Evolutionary conservation across 2,113 vertebrate genomes (phyloP).

Genomic region (Upupa epops): DNA sequence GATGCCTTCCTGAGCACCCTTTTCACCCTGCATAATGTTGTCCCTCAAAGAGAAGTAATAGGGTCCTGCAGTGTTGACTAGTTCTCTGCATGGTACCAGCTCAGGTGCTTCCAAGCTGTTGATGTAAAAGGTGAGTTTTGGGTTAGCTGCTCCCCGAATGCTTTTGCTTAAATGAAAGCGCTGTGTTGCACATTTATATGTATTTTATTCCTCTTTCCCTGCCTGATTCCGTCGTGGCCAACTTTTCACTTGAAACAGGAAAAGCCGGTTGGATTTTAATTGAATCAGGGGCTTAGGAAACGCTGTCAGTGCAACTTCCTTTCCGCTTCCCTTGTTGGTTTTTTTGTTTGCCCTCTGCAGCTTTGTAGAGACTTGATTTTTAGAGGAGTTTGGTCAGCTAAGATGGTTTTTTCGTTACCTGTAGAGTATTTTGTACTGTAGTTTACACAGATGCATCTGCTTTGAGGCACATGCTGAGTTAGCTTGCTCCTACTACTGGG

Average conservation of each 20-base stretch:
- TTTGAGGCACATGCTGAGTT: not conserved
- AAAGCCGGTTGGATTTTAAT: not conserved
- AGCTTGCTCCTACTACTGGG: conserved; percentile 8
- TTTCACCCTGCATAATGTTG: not conserved
- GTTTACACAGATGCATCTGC: conserved; percentile 31
- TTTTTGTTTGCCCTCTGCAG: not conserved
- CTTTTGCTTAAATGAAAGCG: not conserved
- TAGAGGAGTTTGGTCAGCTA: not conserved
- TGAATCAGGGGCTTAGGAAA: conserved; percentile 15
- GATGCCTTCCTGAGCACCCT: not conserved
- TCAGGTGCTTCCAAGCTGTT: not conserved
- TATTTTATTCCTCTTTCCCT: not conserved
- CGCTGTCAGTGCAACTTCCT: conserved; percentile 18
- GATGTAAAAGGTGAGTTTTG: not conserved
- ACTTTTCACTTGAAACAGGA: not conserved
- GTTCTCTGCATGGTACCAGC: not conserved
- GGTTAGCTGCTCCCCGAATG: not conserved
- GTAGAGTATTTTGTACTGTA: not conserved
- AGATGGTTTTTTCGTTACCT: not conserved
- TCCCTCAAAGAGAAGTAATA: not conserved
- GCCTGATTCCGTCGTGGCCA: not conserved
- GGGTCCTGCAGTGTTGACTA: not conserved
- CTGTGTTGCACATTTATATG: not conserved
- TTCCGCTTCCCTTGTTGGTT: not conserved
- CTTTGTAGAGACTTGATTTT: not conserved